Base-by-base conservation (phyloP, 2,888 invertebrate species). In the Nephrotoma appendiculata region DNA sequence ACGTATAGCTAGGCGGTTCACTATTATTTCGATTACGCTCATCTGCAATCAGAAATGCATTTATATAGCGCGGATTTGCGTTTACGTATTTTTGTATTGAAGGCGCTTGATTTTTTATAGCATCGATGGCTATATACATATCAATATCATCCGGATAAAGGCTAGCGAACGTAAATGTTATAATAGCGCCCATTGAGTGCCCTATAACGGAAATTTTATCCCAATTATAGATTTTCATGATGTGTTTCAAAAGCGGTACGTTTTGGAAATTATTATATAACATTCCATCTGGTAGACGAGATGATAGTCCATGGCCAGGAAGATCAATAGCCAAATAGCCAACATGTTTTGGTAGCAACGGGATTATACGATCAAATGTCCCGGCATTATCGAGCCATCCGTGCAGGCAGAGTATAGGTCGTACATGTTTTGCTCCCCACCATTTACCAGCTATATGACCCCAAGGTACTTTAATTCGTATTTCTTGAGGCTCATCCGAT, bases 301-400 rank as follows among this genome's bases (percentile, higher is more conserved):
- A 94, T 0, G 96, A 96, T 4, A 93, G 89, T 0, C 96, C 96
- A 90, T 96, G 95, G 0, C 96, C 95, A 12, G 95, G 95, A 11
- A 94, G 91, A 90, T 95, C 95, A 7, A 95, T 90, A 0, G 95
- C 94, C 5, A 96, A 90, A 87, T 93, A 92, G 1, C 93, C 92
- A 6, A 92, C 89, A 86, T 92, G 90, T 44, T 92, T 90, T 41
- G 92, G 91, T 41, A 96, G 90, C 87, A 94, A 90, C 0, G 95
- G 95, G 15, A 94, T 93, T 52, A 96, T 89, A 0, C 93, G 92
- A 90, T 96, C 95, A 92, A 94, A 96, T 0, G 95, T 93, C n/a
- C 95, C 95, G 4, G 95, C 95, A 90, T 96, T 96, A 90, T 96
- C 96, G 90, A 94, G 95, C 95, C 96, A 96, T 0, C 96, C 96